Percentiles rank a stretch among this genome's conserved stretches.
Conservation (phyloP, 2,888 invertebrate species). For the Sarcophaga rosellei region DNA sequence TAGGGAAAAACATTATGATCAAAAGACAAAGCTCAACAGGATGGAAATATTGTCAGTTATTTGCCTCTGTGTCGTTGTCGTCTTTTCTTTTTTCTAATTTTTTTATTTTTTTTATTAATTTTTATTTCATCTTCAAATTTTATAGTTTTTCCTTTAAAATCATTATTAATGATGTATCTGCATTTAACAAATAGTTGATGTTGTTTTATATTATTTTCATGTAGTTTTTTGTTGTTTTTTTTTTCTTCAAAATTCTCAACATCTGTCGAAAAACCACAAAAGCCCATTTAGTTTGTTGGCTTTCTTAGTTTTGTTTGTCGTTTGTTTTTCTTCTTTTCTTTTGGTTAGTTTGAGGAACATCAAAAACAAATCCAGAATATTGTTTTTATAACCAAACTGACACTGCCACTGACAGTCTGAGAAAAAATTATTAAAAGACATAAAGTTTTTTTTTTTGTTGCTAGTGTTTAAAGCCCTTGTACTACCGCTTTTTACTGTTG, state of each 20-base stretch:
- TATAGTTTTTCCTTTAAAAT: not conserved
- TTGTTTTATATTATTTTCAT: slow-evolving; percentile 18
- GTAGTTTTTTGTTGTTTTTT: not conserved
- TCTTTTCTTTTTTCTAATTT: not conserved
- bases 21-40: not conserved
- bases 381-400: slow-evolving; percentile 7
- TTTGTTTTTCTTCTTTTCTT: slow-evolving; percentile 13
- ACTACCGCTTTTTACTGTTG: not conserved
- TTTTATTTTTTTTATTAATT: not conserved
- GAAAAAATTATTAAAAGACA: not conserved
- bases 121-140: not conserved
- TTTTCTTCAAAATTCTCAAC: slow-evolving; percentile 32
- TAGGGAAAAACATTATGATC: not conserved
- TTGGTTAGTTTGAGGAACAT: slow-evolving; percentile 30
- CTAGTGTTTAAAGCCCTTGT: not conserved
- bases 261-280: slow-evolving; percentile 63
- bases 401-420: not conserved
- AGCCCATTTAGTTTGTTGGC: slow-evolving; percentile 57
- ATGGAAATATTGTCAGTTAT: not conserved
- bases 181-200: slow-evolving; percentile 50
- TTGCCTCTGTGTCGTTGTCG: too few relatives aligned
- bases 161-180: slow-evolving; percentile 63
- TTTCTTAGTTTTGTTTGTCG: slow-evolving; percentile 8
- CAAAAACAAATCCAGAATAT: slow-evolving; percentile 57
- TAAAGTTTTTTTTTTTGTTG: not conserved